Evolutionary conservation across 2,113 vertebrate species (phyloP).

Genomic region (Onychorhynchus coronatus): DNA sequence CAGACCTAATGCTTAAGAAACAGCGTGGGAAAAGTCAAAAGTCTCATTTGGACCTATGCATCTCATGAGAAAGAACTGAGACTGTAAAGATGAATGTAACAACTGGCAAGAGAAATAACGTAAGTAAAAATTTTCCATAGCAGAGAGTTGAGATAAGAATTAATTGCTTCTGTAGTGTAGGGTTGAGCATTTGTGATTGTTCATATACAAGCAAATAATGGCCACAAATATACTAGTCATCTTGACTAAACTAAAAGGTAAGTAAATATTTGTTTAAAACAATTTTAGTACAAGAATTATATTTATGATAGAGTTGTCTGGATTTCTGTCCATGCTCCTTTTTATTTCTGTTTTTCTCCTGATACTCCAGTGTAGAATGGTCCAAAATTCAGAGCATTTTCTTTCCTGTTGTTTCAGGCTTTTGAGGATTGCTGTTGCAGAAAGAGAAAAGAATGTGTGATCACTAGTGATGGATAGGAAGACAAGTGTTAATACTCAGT

Average conservation of each 20-base stretch:
- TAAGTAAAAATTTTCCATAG: not conserved
- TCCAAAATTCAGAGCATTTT: not conserved
- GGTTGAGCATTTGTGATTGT: not conserved
- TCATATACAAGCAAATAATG: not conserved
- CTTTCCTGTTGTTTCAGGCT: not conserved
- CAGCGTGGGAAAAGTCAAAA: not conserved
- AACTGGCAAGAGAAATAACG: not conserved
- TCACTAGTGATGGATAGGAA: not conserved
- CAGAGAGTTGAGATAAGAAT: not conserved
- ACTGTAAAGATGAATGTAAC: not conserved
- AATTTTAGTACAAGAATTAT: not conserved
- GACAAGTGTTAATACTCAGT: not conserved
- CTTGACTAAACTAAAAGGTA: not conserved
- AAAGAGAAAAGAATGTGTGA: not conserved
- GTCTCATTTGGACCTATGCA: not conserved
- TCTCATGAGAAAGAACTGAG: not conserved
- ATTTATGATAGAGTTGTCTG: not conserved
- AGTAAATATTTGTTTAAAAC: not conserved
- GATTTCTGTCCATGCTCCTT: not conserved
- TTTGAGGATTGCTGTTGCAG: not conserved
- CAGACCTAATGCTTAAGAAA: not conserved
- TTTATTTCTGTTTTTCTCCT: not conserved
- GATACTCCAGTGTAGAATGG: not conserved
- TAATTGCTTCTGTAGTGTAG: not conserved
- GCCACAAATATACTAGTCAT: not conserved